phyloP scores from a whole-genome alignment of 2,113 vertebrate genomes.

The Picathartes gymnocephalus region DNA sequence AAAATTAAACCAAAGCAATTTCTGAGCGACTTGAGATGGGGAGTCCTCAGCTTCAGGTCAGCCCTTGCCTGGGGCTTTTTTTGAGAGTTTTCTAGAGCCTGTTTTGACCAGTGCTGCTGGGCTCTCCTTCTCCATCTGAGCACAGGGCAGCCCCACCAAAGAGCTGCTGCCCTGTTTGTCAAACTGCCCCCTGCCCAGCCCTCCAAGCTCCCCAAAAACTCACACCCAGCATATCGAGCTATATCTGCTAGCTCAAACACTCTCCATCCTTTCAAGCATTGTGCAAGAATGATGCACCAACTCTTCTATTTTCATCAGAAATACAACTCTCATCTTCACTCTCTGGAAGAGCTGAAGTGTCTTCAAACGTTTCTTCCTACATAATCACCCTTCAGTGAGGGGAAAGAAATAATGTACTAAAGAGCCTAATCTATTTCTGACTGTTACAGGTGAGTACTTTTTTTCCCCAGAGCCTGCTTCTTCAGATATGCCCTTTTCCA shows the following conservation, averaged over 20 bases:
- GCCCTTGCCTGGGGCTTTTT: background rate
- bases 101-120: background rate
- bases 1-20: background rate
- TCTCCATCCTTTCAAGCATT: background rate
- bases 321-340: background rate
- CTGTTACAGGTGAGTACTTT: background rate
- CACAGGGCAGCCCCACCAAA: background rate
- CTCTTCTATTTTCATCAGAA: background rate
- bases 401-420: background rate
- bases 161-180: background rate
- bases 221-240: background rate
- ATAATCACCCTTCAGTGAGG: background rate
- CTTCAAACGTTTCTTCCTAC: background rate
- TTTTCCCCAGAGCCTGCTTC: background rate
- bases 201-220: background rate
- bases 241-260: background rate
- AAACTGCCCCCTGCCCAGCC: background rate
- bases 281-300: background rate
- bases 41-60: background rate
- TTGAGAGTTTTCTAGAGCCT: rapidly evolving
- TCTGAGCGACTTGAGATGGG: background rate
- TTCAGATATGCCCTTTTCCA: background rate
- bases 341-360: background rate
- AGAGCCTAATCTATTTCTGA: background rate
- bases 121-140: background rate